These are phyloP conservation scores for Pterostichus madidus DNA, from an alignment of 2,888 invertebrate species.

Conservation along the genomic window DNA sequence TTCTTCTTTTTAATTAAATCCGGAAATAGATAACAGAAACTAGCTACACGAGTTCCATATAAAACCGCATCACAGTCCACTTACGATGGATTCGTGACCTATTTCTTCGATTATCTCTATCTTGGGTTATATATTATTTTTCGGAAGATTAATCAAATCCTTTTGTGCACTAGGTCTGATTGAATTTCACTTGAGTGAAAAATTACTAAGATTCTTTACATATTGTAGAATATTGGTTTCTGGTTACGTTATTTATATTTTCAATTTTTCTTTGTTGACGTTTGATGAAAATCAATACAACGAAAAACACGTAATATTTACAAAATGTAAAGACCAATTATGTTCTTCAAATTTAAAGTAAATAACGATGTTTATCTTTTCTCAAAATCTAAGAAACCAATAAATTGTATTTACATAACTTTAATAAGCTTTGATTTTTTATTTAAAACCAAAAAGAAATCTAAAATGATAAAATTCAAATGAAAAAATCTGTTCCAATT, in stretches of 20 bases:
- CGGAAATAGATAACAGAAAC: slow-evolving; percentile 23
- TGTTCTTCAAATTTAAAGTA: not conserved
- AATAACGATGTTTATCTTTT: not conserved
- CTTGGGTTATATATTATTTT: slow-evolving; percentile 1
- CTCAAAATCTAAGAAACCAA: no score
- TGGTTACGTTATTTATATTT: no score
- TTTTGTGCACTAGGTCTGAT: not conserved
- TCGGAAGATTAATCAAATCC: slow-evolving; percentile 28
- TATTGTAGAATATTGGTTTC: no score
- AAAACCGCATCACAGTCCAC: slow-evolving; percentile 35
- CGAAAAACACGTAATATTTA: not conserved
- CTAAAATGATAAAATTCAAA: no score
- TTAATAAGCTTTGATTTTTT: no score
- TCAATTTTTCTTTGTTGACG: no score
- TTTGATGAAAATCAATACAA: no score
- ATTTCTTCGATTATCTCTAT: slow-evolving; percentile 5
- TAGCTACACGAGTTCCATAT: not conserved
- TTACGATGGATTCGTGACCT: slow-evolving; percentile 17
- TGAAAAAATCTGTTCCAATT: no score
- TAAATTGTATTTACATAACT: no score
- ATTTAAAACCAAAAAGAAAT: no score
- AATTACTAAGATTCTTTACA: not conserved
- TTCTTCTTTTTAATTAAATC: slow-evolving; percentile 36
- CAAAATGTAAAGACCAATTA: slow-evolving; percentile 24
- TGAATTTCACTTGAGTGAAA: not conserved